These are phyloP conservation scores for Diplolepis rosae DNA, from an alignment of 2,888 invertebrate species.

Conservation along the genomic window DNA sequence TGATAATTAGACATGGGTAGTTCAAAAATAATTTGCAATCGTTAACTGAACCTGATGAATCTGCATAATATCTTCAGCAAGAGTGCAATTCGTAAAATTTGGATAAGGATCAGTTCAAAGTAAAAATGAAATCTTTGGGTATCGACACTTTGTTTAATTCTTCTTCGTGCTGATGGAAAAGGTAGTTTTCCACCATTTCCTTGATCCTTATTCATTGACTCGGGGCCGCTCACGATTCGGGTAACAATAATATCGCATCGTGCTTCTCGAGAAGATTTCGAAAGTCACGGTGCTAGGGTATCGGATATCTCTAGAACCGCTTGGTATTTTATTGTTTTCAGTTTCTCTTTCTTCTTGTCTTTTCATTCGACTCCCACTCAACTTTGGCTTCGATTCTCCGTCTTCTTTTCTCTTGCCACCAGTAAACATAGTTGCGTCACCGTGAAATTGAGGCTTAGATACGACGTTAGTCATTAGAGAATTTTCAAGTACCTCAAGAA, in stretches of 20 bases:
- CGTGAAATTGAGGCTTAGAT: conserved; percentile 49
- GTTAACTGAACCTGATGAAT: no score
- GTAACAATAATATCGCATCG: conserved; percentile 50
- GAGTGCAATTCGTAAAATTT: no score
- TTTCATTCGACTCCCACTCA: conserved; percentile 23
- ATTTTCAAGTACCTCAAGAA: conserved; percentile 27
- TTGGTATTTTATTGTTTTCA: conserved; percentile 60
- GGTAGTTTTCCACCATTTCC: neutral
- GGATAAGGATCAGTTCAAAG: neutral
- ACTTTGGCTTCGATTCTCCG: neutral
- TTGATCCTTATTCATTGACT: conserved; percentile 20
- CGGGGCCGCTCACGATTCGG: conserved; percentile 42
- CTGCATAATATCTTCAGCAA: no score
- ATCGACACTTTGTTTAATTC: neutral
- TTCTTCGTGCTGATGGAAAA: conserved; percentile 4
- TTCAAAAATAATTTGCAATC: no score
- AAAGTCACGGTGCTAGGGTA: conserved; percentile 55
- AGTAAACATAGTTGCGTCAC: conserved; percentile 52
- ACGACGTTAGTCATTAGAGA: conserved; percentile 29
- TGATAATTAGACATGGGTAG: no score
- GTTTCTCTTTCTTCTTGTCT: conserved; percentile 35
- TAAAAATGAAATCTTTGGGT: neutral
- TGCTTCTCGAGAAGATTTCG: conserved; percentile 61
- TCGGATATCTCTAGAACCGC: conserved; percentile 48
- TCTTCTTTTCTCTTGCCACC: neutral